Evolutionary conservation across 2,113 vertebrate genomes (phyloP), one percentile per base, ranked within the genome.

Genomic region (Saguinus imperator): DNA sequence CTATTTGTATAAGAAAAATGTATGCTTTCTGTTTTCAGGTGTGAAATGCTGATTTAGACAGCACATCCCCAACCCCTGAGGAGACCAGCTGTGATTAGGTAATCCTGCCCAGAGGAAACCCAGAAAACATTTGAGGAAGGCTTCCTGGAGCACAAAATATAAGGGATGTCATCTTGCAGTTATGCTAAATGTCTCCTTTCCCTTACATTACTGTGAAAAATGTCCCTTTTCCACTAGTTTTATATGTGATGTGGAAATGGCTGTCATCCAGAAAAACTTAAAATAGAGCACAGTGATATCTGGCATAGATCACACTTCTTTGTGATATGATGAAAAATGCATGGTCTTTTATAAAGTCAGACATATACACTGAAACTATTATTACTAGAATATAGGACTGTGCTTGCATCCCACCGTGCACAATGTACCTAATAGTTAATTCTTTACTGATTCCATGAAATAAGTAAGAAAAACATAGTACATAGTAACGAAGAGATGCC

Each of bases 31-130:
- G 85, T 73, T 93, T 95, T 70, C 84, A 92, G 86, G 94, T 95
- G 57, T 91, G 89, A 93, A 88, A 91, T 83, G 58, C 52, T 68
- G 91, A 91, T 45, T 89, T 72, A 40, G 48, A 37, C 43, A 91
- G 87, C 57, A 93, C 4, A 58, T 76, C 82, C 50, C 17, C 52
- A 79, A 16, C 3, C 37, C 77, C 89, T 1, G 5, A 89, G 92
- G 91, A 93, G 52, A 94, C 83, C 94, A 95, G 96, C 83, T 97
- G 89, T 75, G 89, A 80, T 85, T 66, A 86, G 86, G 72, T 77
- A 75, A 95, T 61, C 9, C 48, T 55, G 52, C 68, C 45, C 61
- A 20, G 50, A 89, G 89, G 66, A 79, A 92, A 57, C 55, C 48
- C 2, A 7, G 95, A 73, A 75, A 61, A 40, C 25, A 7, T 7